Conservation (phyloP, 2,797 vertebrate species). For the Sardinella longiceps region DNA sequence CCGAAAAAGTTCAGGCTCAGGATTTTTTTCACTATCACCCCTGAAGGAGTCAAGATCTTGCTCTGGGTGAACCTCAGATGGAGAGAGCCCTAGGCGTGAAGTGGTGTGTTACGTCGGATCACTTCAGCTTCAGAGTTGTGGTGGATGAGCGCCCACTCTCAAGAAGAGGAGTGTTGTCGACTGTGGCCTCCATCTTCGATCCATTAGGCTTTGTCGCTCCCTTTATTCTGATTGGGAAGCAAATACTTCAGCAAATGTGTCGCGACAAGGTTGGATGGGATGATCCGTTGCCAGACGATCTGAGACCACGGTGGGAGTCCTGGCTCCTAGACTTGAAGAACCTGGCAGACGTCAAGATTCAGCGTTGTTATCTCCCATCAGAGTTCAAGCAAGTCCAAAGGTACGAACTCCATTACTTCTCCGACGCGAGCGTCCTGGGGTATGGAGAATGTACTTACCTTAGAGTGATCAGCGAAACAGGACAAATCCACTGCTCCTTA, state of each 20-base stretch:
- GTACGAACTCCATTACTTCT: too few relatives aligned
- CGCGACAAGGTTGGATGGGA: constrained; percentile 28
- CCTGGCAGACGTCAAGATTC: constrained; percentile 18
- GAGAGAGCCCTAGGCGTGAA: constrained; percentile 34
- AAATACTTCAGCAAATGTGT: constrained; percentile 36
- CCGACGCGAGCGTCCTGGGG: too few relatives aligned
- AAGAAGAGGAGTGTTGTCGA: constrained; percentile 32
- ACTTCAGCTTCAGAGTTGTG: constrained; percentile 32
- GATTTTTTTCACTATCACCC: too few relatives aligned
- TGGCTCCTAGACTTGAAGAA: constrained; percentile 34
- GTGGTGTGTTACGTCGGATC: constrained; percentile 23
- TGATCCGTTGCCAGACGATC: constrained; percentile 15
- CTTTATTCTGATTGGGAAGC: constrained; percentile 33
- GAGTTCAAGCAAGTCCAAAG: too few relatives aligned
- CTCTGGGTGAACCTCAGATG: constrained; percentile 4
- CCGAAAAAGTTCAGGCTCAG: too few relatives aligned
- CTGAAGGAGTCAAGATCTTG: constrained; percentile 11
- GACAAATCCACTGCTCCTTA: too few relatives aligned
- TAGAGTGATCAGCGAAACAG: too few relatives aligned
- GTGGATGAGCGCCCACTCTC: constrained; percentile 22
- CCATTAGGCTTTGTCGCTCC: constrained; percentile 7
- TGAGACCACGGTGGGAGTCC: constrained; percentile 31
- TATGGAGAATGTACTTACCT: too few relatives aligned
- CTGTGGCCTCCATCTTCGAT: constrained; percentile 25
- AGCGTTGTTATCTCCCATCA: constrained; percentile 28